Evolutionary conservation across 2,888 invertebrate species (phyloP).

Genomic region (Willowsia nigromaculata): DNA sequence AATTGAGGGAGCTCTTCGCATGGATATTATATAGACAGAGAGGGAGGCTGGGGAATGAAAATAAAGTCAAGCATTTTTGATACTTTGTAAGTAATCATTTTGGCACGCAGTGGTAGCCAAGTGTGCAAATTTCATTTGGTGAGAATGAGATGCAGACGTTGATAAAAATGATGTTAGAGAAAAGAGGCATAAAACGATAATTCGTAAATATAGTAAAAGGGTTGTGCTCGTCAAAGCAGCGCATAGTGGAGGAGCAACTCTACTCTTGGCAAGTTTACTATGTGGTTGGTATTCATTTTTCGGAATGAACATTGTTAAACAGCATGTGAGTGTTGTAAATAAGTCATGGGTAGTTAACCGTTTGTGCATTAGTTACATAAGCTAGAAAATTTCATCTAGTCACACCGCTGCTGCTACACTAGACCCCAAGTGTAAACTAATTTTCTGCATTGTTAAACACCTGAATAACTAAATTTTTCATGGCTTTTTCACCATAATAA

Average conservation of each 20-base stretch:
- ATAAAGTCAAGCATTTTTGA: not conserved
- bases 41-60: not conserved
- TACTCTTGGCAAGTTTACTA: too few relatives aligned
- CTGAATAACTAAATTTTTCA: conserved; percentile 37
- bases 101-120: conserved; percentile 46
- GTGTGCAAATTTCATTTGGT: conserved; percentile 56
- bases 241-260: not conserved
- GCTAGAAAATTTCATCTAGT: not conserved
- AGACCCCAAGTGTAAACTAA: conserved; percentile 37
- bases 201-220: not conserved
- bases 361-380: not conserved
- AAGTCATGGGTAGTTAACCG: conserved; percentile 37
- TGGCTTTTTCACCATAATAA: conserved; percentile 25
- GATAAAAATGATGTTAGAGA: not conserved
- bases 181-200: not conserved
- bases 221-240: not conserved
- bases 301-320: conserved; percentile 38
- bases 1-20: not conserved
- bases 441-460: conserved; percentile 60
- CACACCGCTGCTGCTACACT: not conserved
- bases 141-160: conserved; percentile 14
- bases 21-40: not conserved
- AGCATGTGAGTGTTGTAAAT: conserved; percentile 31
- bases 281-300: conserved; percentile 14
- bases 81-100: conserved; percentile 20